Evolutionary conservation across 2,797 vertebrate species (phyloP), one percentile per base, ranked within the genome.

Genomic region (Somateria mollissima): DNA sequence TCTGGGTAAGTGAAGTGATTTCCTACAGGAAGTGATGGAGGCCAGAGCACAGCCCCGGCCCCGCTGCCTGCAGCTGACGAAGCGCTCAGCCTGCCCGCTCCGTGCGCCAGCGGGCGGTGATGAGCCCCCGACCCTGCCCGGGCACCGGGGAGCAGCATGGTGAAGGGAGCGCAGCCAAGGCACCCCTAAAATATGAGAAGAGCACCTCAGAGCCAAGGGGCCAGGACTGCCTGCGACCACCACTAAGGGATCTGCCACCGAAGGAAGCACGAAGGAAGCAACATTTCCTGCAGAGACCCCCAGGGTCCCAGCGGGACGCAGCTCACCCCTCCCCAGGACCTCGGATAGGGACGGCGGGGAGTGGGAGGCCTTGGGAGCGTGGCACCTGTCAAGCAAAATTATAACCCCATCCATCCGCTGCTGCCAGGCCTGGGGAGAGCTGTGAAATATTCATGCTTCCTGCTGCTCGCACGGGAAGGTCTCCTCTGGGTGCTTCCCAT

Each of bases 1-100:
- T 97, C 96, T 96, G 95, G 22, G 14, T 97, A 76, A 97, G 64
- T 85, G 93, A 95, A 97, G 94, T 97, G 97, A 97, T 97, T 34
- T 92, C 90, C 97, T 95, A 97, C 96, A 77, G 45, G 73, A 97
- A 93, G 73, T 82, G 97, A 97, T 94, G 97, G 97, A 78, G 87
- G 95, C 75, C 97, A 97, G 97, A 97, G 27, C 61, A 3, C 37
- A 73, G 96, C 89, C 43, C 76, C 72, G 76, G 81, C 90, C 8
- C 8, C 1, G 76, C 58, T 2, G 8, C 39, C 77, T 34, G 62
- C 0, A 43, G 72, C 92, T 93, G 93, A 85, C 17, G 58, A 89
- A 90, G 74, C 91, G 84, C 95, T 85, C 87, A 45, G 95, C 87
- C 84, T 25, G 12, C 37, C 41, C 43, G 41, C 37, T 41, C 34